Percentiles rank a stretch among this genome's conserved stretches.
Conservation (phyloP, 2,888 invertebrate species). For the Zonitis immaculata region DNA sequence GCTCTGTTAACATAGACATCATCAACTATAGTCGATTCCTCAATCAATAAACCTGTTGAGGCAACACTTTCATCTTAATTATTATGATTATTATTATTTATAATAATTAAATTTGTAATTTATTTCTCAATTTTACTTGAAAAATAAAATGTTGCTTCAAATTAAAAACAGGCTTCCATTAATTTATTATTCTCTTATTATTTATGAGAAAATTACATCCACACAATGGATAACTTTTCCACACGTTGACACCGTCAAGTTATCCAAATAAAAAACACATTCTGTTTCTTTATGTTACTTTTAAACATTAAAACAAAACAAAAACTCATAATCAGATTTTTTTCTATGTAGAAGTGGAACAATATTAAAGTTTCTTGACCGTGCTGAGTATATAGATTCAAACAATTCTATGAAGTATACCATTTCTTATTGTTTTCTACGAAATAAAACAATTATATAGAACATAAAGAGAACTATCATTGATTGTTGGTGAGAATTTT, state of each 20-base stretch:
- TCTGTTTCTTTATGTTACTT: no score
- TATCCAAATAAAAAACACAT: background rate
- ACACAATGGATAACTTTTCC: background rate
- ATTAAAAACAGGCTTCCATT: no score
- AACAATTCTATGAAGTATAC: no score
- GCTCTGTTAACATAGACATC: constrained; percentile 6
- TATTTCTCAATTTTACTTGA: background rate
- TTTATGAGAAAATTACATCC: background rate
- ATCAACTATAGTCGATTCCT: constrained; percentile 8
- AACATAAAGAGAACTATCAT: background rate
- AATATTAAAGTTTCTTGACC: background rate
- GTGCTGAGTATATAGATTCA: no score
- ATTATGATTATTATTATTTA: background rate
- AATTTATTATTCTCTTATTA: no score
- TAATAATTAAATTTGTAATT: background rate
- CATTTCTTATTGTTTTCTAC: no score
- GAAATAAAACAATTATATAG: no score
- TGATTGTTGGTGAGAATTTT: background rate
- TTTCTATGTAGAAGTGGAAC: background rate
- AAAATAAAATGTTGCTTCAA: no score
- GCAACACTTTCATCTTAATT: background rate
- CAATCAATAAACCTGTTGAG: constrained; percentile 4
- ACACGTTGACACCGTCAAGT: background rate
- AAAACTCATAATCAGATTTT: no score
- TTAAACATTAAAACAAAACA: no score